Evolutionary conservation across 2,888 invertebrate genomes (phyloP), one percentile per base, ranked within the genome.

Genomic region (Petrolisthes cinctipes): DNA sequence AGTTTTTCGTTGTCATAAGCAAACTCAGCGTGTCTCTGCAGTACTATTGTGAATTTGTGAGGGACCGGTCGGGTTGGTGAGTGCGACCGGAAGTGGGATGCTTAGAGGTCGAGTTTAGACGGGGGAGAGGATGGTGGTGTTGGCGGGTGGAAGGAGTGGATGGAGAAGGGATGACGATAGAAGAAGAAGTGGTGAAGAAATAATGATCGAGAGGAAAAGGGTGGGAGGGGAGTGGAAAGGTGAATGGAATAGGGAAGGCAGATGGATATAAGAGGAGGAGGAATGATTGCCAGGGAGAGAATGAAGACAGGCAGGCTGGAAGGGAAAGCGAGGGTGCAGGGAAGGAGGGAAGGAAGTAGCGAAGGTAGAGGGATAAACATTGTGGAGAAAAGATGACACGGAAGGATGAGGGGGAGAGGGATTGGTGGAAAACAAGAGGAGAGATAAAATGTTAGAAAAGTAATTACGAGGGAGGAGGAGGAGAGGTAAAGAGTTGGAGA

Each of bases 331-430:
- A 61, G 23, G 2, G 51, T n/a, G n/a, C 37, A 68, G 54, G 11
- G 6, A 14, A 4, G 14, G 56, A 82, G 17, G 54, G 73, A 11
- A 73, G 20, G 53, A 66, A 51, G 23, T 17, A 20, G 20, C 51
- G 54, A n/a, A 53, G 11, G 20, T 11, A 17, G 23, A 5, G 4
- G 5, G 51, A 82, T 20, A 20, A 11, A 0, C 53, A 82, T 61
- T 57, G 23, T 23, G 78, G 53, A 78, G 37, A 23, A 75, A 78
- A 14, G 4, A 53, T 7, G 53, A 76, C 11, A 51, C 6, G n/a
- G 54, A n/a, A 78, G 78, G n/a, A 78, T 56, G 54, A 78, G 56
- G 56, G 66, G 66, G 17, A 66, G 66, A 17, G 78, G 37, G 75
- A 37, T 37, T 4, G n/a, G 53, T n/a, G 17, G 78, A 17, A 9